Percentiles rank a stretch among this genome's conserved stretches.
phyloP scores from a whole-genome alignment of 2,797 vertebrate genomes.

The Xerus rutilus region DNA sequence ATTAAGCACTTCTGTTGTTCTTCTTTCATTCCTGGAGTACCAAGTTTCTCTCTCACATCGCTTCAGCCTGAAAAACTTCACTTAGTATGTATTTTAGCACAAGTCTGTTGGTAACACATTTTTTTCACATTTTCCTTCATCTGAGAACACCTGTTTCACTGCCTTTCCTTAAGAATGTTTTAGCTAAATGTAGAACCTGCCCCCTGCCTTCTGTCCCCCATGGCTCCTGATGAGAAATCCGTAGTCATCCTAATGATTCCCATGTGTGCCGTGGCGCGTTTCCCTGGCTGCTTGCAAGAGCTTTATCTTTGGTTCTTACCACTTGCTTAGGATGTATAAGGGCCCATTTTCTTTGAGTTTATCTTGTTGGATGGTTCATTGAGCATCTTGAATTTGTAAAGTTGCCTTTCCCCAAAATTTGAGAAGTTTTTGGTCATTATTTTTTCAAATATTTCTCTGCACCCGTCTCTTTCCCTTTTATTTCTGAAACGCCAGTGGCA shows the following conservation, averaged over 20 bases:
- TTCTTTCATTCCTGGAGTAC: too few relatives aligned
- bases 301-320: not conserved
- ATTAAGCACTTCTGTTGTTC: too few relatives aligned
- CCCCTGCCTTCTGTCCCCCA: not conserved
- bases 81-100: not conserved
- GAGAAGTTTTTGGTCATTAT: not conserved
- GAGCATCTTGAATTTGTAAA: not conserved
- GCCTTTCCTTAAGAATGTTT: not conserved
- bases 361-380: not conserved
- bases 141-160: not conserved
- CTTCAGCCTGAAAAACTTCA: too few relatives aligned
- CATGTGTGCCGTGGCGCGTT: rapidly evolving
- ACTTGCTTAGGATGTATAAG: not conserved
- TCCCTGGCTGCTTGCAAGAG: not conserved
- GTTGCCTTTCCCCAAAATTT: not conserved
- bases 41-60: not conserved
- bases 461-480: not conserved
- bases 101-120: not conserved
- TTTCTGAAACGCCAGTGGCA: not conserved
- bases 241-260: rapidly evolving
- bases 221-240: not conserved
- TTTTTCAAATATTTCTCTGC: not conserved
- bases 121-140: not conserved
- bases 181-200: rapidly evolving
- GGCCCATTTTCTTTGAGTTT: not conserved